phyloP scores from a whole-genome alignment of 2,797 vertebrate species.

The Onychomys leucogaster region DNA sequence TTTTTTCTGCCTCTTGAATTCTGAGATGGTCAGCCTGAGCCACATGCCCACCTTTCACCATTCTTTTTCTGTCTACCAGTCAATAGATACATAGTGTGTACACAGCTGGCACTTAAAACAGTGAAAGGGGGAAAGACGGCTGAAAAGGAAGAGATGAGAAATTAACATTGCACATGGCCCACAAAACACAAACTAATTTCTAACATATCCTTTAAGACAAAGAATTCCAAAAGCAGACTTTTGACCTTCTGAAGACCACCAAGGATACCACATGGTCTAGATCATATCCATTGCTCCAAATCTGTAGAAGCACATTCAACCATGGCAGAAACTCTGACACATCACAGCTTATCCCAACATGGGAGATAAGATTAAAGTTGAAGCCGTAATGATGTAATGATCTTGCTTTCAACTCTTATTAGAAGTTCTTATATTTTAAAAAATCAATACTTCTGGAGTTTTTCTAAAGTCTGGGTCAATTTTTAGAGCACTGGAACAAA shows the following conservation, averaged over 20 bases:
- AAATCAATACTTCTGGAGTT: background rate
- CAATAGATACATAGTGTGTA: background rate
- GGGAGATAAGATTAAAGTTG: no score
- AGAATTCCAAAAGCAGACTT: background rate
- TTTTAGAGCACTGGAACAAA: background rate
- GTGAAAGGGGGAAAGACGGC: background rate
- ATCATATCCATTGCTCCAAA: background rate
- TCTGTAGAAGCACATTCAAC: no score
- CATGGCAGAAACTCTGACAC: background rate
- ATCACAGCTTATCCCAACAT: accelerated
- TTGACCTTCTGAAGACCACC: no score
- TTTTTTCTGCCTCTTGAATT: background rate
- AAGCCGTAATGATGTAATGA: background rate
- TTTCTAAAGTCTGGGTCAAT: background rate
- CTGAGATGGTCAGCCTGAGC: background rate
- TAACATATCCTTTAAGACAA: background rate
- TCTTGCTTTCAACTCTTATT: background rate
- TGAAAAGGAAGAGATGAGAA: background rate
- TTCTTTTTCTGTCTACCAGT: background rate
- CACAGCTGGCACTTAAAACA: background rate
- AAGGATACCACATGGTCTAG: accelerated
- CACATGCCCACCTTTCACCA: background rate
- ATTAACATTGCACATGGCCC: background rate
- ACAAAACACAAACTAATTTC: background rate
- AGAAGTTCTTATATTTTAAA: background rate